phyloP scores from a whole-genome alignment of 1,140 invertebrate genomes.

The Cyclina sinensis region DNA sequence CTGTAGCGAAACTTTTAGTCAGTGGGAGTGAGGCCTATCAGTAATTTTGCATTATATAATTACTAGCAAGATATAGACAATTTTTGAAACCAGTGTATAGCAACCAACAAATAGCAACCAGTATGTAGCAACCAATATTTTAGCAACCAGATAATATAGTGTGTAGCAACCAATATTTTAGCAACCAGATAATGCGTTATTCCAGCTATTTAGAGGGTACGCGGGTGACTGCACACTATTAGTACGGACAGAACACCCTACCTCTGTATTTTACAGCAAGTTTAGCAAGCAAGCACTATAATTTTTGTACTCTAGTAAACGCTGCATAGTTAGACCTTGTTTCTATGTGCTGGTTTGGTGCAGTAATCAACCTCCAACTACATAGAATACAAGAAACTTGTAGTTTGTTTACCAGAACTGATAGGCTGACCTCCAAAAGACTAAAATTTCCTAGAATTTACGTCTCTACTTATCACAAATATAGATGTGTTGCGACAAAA shows the following conservation, averaged over 20 bases:
- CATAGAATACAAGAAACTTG: not conserved
- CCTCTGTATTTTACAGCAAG: not conserved
- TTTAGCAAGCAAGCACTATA: not conserved
- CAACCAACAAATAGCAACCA: too few relatives aligned
- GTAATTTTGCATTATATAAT: too few relatives aligned
- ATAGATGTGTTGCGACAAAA: too few relatives aligned
- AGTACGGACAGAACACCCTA: not conserved
- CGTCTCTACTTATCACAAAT: too few relatives aligned
- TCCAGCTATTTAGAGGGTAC: not conserved
- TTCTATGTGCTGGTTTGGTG: not conserved
- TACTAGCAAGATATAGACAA: too few relatives aligned
- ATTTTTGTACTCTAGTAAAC: not conserved
- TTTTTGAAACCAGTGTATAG: too few relatives aligned
- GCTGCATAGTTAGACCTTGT: slow-evolving; percentile 15
- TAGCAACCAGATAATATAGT: slow-evolving; percentile 19
- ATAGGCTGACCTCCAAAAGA: not conserved
- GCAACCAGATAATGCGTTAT: too few relatives aligned
- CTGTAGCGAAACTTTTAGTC: too few relatives aligned
- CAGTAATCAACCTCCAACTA: slow-evolving; percentile 20
- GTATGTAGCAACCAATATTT: not conserved
- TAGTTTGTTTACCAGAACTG: not conserved
- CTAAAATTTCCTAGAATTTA: not conserved
- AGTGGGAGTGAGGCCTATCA: too few relatives aligned
- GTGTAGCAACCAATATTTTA: too few relatives aligned
- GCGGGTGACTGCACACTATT: slow-evolving; percentile 5